Evolutionary conservation across 2,113 vertebrate genomes (phyloP).

Genomic region (Gallinago media): DNA sequence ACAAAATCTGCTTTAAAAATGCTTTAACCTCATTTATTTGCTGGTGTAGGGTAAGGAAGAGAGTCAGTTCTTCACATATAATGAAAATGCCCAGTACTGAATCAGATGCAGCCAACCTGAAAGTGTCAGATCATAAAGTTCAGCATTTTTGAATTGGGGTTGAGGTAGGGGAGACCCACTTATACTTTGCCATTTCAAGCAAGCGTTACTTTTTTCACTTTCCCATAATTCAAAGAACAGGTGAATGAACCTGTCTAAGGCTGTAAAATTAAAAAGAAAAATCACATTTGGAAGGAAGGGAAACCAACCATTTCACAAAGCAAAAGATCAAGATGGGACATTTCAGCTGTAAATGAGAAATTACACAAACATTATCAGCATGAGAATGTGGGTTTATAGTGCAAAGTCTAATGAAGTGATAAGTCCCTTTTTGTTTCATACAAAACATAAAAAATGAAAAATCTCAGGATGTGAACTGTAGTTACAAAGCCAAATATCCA

Average conservation of each 20-base stretch:
- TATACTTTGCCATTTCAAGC: constrained; percentile 23
- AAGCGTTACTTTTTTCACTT: background rate
- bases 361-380: background rate
- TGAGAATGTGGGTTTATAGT: background rate
- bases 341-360: background rate
- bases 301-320: background rate
- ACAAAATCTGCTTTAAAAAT: background rate
- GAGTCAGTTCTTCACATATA: background rate
- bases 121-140: constrained; percentile 42
- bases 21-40: background rate
- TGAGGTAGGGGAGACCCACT: background rate
- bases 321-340: background rate
- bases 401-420: background rate
- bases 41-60: background rate
- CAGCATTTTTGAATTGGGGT: constrained; percentile 1
- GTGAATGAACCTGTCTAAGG: constrained; percentile 13
- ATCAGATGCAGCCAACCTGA: background rate
- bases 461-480: background rate
- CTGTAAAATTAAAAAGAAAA: constrained; percentile 35
- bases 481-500: background rate
- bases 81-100: background rate
- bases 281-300: background rate
- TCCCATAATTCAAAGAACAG: background rate
- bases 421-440: background rate
- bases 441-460: background rate